Evolutionary conservation across 2,888 invertebrate species (phyloP).

Genomic region (Drosophila hawaiiensis): DNA sequence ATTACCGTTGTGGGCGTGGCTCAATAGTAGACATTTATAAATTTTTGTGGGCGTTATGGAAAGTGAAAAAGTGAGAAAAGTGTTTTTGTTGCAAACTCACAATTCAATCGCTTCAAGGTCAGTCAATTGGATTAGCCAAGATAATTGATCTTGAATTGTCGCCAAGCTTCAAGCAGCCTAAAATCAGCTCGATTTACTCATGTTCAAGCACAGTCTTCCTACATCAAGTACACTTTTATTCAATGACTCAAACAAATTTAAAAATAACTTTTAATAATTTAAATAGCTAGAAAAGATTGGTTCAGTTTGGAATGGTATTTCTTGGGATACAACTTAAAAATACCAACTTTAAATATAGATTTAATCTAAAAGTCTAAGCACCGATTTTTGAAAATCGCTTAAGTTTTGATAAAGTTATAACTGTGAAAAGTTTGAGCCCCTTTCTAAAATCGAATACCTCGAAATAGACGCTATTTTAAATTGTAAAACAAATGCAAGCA

Average conservation of each 20-base stretch:
- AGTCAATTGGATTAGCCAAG: conserved; percentile 23
- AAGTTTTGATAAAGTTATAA: not conserved
- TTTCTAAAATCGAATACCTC: not conserved
- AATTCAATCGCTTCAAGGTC: conserved; percentile 35
- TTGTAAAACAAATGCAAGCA: conserved; percentile 5
- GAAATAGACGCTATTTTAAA: not conserved
- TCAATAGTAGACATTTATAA: conserved; percentile 10
- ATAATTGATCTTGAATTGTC: conserved; percentile 27
- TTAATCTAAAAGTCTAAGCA: not conserved
- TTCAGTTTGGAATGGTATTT: not conserved
- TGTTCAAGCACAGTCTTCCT: conserved; percentile 5
- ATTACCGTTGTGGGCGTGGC: conserved; percentile 50
- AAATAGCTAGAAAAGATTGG: not conserved
- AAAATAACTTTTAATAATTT: not conserved
- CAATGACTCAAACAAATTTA: not conserved
- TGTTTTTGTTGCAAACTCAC: not conserved
- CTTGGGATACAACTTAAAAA: not conserved
- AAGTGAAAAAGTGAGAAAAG: conserved; percentile 45
- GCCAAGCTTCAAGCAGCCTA: not conserved
- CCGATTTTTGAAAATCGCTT: not conserved
- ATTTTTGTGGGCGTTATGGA: conserved; percentile 33
- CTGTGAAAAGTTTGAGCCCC: not conserved
- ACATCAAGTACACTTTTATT: conserved; percentile 2
- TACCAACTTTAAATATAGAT: not conserved
- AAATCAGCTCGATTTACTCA: not conserved